Evolutionary conservation across 2,888 invertebrate species (phyloP).

Genomic region (Torymus auratus): DNA sequence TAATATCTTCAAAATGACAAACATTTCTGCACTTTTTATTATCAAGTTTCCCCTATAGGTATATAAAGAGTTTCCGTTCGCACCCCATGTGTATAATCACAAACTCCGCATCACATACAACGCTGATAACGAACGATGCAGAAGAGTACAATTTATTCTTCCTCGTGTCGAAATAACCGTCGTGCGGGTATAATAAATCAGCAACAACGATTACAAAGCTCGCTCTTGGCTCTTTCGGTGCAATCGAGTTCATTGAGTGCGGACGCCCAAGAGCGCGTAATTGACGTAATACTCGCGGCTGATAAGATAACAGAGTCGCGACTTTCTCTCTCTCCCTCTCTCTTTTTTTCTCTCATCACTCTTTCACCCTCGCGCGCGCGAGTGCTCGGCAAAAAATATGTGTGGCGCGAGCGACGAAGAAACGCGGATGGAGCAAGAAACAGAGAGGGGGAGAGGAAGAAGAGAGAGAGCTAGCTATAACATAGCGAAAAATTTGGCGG

Average conservation of each 20-base stretch:
- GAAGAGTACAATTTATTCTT: too few species aligned
- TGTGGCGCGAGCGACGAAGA: neutral
- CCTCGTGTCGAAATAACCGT: too few species aligned
- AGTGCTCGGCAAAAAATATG: neutral
- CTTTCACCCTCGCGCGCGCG: neutral
- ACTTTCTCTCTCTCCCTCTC: neutral
- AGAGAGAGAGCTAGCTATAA: slow-evolving; percentile 2
- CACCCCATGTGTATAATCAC: too few species aligned
- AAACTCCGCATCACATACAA: too few species aligned
- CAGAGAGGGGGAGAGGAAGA: slow-evolving; percentile 4
- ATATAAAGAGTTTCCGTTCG: too few species aligned
- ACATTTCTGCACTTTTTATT: too few species aligned
- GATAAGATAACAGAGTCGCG: slow-evolving; percentile 37
- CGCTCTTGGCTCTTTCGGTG: neutral
- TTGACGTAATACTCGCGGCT: slow-evolving; percentile 43
- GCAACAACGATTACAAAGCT: too few species aligned
- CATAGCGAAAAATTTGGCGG: too few species aligned
- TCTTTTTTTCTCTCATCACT: neutral
- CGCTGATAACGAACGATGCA: too few species aligned
- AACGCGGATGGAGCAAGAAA: slow-evolving; percentile 11
- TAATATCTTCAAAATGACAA: too few species aligned
- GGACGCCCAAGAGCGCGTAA: slow-evolving; percentile 21
- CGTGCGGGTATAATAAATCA: too few species aligned
- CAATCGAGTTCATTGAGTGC: slow-evolving; percentile 38
- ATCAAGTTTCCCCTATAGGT: too few species aligned